Evolutionary conservation across 2,797 vertebrate genomes (phyloP).

Genomic region (Apodemus agrarius): DNA sequence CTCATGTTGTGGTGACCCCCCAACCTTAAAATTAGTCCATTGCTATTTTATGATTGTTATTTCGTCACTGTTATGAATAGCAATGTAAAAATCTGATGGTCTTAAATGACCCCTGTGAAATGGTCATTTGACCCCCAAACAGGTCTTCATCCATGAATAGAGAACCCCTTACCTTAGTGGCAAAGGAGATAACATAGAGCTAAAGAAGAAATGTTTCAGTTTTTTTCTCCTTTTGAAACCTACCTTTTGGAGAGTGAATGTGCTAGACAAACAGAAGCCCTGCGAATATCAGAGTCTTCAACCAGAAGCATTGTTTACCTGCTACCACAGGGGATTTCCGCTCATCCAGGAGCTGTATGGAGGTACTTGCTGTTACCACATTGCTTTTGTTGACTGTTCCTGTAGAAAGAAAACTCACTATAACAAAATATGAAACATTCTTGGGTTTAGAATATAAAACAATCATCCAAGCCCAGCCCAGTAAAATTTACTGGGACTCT

Average conservation of each 20-base stretch:
- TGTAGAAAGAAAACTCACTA: constrained; percentile 76
- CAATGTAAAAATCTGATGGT: neutral
- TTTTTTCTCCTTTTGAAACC: neutral
- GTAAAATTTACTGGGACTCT: neutral
- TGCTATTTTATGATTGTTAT: neutral
- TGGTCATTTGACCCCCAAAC: neutral
- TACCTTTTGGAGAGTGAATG: neutral
- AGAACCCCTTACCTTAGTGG: neutral
- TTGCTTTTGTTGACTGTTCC: constrained; percentile 95
- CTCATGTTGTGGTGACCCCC: neutral
- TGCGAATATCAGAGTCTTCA: neutral
- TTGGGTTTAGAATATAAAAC: neutral
- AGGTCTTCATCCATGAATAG: neutral
- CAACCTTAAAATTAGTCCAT: neutral
- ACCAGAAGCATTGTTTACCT: constrained; percentile 88
- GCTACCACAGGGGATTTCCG: constrained; percentile 98
- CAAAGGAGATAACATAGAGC: neutral
- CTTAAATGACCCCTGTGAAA: neutral
- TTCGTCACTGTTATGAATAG: neutral
- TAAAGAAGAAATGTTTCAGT: neutral
- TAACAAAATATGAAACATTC: neutral
- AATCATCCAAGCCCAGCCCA: neutral
- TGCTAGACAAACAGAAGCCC: neutral
- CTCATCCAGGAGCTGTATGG: constrained; percentile 97
- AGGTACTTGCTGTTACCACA: constrained; percentile 96